These are phyloP conservation scores for Conchocele bisecta DNA, from an alignment of 2,888 invertebrate genomes.

Conservation along the genomic window DNA sequence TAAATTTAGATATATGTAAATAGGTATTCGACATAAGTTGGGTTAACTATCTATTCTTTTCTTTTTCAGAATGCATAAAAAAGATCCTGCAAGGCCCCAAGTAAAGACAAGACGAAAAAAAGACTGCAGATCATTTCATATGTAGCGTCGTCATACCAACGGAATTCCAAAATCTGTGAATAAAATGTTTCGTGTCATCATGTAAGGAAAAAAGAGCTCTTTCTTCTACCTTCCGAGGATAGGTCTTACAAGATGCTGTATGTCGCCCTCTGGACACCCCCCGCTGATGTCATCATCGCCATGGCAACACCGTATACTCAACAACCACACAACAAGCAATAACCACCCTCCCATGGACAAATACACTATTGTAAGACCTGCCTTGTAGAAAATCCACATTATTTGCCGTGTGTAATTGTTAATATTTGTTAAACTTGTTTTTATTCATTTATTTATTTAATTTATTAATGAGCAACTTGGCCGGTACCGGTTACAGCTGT, in stretches of 20 bases:
- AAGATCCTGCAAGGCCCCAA: slow-evolving; percentile 87
- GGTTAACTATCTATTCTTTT: slow-evolving; percentile 84
- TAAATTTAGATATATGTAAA: too few relatives aligned
- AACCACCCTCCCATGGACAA: slow-evolving; percentile 12
- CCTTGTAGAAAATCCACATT: slow-evolving; percentile 39
- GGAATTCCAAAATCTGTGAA: not conserved
- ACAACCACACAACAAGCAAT: slow-evolving; percentile 1
- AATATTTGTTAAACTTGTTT: slow-evolving; percentile 52
- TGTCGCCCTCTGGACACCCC: too few relatives aligned
- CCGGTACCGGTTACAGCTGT: slow-evolving; percentile 66
- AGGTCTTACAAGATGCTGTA: slow-evolving; percentile 63
- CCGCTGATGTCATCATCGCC: not conserved
- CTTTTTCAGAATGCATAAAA: slow-evolving; percentile 96
- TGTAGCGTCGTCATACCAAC: slow-evolving; percentile 2
- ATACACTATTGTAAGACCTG: slow-evolving; percentile 60
- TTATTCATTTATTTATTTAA: slow-evolving; percentile 56
- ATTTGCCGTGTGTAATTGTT: slow-evolving; percentile 64
- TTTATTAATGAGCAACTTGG: too few relatives aligned
- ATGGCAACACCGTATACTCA: not conserved
- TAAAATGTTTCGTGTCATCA: slow-evolving; percentile 19
- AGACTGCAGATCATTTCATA: slow-evolving; percentile 30
- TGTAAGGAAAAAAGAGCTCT: slow-evolving; percentile 47
- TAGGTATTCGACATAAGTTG: too few relatives aligned
- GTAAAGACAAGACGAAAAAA: slow-evolving; percentile 42
- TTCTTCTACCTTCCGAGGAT: slow-evolving; percentile 44